These are phyloP conservation scores for Torymus aiolomorphi DNA, from an alignment of 2,888 invertebrate species.

Conservation along the genomic window DNA sequence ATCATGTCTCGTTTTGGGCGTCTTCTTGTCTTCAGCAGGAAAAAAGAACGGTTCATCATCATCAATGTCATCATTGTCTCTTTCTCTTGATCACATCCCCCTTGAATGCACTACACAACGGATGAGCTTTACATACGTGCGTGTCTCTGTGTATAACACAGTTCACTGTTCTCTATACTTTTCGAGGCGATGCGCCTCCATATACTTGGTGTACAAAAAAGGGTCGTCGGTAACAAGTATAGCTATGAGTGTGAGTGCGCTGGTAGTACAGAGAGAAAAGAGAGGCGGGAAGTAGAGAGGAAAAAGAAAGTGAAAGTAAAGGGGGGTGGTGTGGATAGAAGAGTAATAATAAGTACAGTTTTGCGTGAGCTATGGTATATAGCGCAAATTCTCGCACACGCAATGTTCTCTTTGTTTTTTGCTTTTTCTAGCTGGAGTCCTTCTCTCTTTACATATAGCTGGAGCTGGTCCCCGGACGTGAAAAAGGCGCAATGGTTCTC, in stretches of 20 bases:
- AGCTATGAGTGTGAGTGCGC: no score
- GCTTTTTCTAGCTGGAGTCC: constrained; percentile 21
- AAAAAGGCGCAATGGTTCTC: constrained; percentile 22
- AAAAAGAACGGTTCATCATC: constrained; percentile 26
- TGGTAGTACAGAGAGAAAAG: neutral
- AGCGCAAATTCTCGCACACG: constrained; percentile 40
- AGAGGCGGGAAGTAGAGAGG: neutral
- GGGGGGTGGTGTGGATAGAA: neutral
- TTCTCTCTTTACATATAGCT: constrained; percentile 2
- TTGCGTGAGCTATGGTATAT: neutral
- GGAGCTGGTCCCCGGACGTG: constrained; percentile 20
- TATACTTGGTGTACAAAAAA: constrained; percentile 17
- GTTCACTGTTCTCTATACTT: neutral
- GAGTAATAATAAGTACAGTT: no score
- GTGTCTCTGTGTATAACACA: constrained; percentile 4
- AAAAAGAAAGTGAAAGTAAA: neutral
- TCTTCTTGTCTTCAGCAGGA: constrained; percentile 40
- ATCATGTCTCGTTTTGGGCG: constrained; percentile 38
- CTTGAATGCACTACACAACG: constrained; percentile 33
- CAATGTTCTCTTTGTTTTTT: no score
- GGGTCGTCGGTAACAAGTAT: neutral
- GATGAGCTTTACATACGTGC: constrained; percentile 17
- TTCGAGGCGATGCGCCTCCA: constrained; percentile 17
- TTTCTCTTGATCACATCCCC: constrained; percentile 47
- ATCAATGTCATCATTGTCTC: constrained; percentile 38